Base-by-base conservation (phyloP, 2,113 vertebrate species). In the Pluvianellus socialis region DNA sequence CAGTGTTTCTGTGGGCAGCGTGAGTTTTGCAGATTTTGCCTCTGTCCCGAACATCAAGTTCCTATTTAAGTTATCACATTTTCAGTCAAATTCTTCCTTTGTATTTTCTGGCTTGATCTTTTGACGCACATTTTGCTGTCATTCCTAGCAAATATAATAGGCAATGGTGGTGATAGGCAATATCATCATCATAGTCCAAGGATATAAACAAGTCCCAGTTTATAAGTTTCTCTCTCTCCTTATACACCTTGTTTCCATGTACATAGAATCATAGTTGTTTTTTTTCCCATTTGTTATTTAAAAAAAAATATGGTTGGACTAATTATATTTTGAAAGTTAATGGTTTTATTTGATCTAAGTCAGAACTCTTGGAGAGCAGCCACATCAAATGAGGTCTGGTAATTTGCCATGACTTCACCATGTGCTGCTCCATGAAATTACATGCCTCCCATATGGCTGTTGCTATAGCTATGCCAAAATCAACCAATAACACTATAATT, bases 381-480 rank as follows among this genome's bases (percentile, higher is more conserved):
- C 97, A 95, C 50, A 86, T 79, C 77, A 95, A 91, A 97, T 94
- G 94, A 95, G 86, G 62, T 82, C 45, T 94, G 94, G 73, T 96
- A 94, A 79, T 87, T 79, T 94, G 94, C 84, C 73, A 82, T 71
- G 83, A 91, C 55, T 96, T 91, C 63, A 72, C 80, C 86, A 87
- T 79, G 88, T 94, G 89, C 62, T 93, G 79, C 28, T 86, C 91
- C 77, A 88, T 77, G 88, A 93, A 95, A 93, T 85, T 76, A 55
- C 89, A 86, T 79, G 81, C 63, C 70, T 96, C 59, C 91, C 95
- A 94, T 97, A 91, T 86, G 95, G 77, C 70, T 90, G 73, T 91
- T 92, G 77, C 91, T 92, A 91, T 50, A 95, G 73, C 86, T 96
- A 50, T 95, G 91, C 94, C 91, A 96, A 94, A 95, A 92, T 66